Base-by-base conservation (phyloP, 2,113 vertebrate species). In the Aspiorhynchus laticeps region DNA sequence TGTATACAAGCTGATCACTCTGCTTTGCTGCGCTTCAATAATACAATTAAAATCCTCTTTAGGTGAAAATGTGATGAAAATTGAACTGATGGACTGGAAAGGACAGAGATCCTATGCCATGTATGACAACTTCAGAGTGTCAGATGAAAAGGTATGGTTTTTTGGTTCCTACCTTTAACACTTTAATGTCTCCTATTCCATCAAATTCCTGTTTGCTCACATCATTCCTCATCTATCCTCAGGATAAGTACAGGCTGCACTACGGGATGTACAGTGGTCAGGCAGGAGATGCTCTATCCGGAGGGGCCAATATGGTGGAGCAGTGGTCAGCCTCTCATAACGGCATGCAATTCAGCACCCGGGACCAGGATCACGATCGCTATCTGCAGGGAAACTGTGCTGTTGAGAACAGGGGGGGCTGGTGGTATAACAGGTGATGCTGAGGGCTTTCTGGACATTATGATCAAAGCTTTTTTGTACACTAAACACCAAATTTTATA, bases 391-490 rank as follows among this genome's bases (percentile, higher is more conserved):
- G 97, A 88, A 97, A 91, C 93, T 98, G 97, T 86, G 96, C 97
- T 0, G 67, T 92, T 83, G 97, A 97, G 91, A 97, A 96, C 85
- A 91, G 92, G 69, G 94, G 93, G 0, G 97, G 97, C 8, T 98
- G 97, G 97, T 98, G 97, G 97, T 98, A 95, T 85, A 98, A 98
- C 94, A 96, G 97, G 97, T 97, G 92, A 89, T 12, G 10, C n/a
- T 53, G 21, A 71, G 43, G 6, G 46, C 8, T 19, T 33, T 69
- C 59, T 31, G 17, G 5, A 48, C 1, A 21, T 24, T 36, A 48
- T 46, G 21, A 2, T 0, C 7, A 12, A 2, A 41, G 31, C 17
- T 33, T 10, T 53, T 53, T 53, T 28, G 4, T 51, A 33, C 8
- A 78, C 8, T 51, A 21, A 31, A 21, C 46, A 53, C 17, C 0